Conservation (phyloP, 2,113 vertebrate species). For the Oophaga pumilio region DNA sequence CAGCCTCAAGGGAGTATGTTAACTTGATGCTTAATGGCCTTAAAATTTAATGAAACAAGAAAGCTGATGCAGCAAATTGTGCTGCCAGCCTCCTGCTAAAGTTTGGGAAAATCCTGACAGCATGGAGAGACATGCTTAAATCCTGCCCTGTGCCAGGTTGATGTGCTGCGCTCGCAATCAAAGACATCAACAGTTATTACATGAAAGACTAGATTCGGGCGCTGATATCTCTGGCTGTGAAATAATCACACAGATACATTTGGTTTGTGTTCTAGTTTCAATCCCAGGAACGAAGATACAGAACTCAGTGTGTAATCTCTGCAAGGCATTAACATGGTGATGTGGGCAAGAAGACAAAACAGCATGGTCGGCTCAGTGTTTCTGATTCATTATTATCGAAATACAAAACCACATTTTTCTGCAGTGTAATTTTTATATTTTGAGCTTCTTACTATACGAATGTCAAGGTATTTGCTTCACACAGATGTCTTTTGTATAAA, state of each 20-base stretch:
- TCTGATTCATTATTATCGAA: slow-evolving; percentile 2
- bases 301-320: not conserved
- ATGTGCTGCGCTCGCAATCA: not conserved
- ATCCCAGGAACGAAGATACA: not conserved
- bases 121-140: not conserved
- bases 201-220: not conserved
- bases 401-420: slow-evolving; percentile 1
- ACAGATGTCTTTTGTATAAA: not conserved
- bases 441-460: not conserved
- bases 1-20: slow-evolving; percentile 23
- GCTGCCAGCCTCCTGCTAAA: not conserved
- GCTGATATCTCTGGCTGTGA: not conserved
- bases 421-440: not conserved
- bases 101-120: not conserved
- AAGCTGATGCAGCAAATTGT: slow-evolving; percentile 26
- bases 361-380: not conserved
- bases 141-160: not conserved
- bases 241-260: not conserved
- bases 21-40: slow-evolving; percentile 43
- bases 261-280: not conserved
- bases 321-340: not conserved
- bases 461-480: not conserved
- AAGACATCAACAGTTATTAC: slow-evolving; percentile 7
- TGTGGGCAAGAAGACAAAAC: not conserved
- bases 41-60: slow-evolving; percentile 19